phyloP scores from a whole-genome alignment of 2,888 invertebrate species.

The Aleiodes leptofemur region DNA sequence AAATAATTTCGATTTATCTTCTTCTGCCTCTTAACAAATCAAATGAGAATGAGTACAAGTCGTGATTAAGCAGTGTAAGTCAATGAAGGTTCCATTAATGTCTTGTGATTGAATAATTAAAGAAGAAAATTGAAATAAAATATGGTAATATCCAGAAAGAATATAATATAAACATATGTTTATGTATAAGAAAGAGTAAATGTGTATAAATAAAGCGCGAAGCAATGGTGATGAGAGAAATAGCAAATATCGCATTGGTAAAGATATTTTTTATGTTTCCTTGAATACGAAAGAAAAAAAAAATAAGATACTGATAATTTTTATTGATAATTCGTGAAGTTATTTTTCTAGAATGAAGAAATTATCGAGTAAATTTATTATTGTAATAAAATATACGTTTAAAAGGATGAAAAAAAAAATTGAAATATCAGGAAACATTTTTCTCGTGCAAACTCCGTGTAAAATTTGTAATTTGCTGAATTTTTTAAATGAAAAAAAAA shows the following conservation, averaged over 20 bases:
- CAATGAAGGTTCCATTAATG: constrained; percentile 41
- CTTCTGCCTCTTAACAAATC: too few relatives aligned
- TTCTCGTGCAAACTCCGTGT: constrained; percentile 19
- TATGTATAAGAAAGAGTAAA: constrained; percentile 54
- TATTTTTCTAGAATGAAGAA: constrained; percentile 72
- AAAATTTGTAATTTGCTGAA: constrained; percentile 23
- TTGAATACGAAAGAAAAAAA: constrained; percentile 58
- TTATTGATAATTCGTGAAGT: constrained; percentile 60
- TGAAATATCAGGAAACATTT: constrained; percentile 33
- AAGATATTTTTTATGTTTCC: constrained; percentile 71
- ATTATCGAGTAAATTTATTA: constrained; percentile 60
- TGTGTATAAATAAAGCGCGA: constrained; percentile 52
- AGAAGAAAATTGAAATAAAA: background rate
- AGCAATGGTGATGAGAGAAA: constrained; percentile 56
- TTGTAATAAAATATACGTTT: constrained; percentile 52
- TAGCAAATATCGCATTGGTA: constrained; percentile 60
- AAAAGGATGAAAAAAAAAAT: constrained; percentile 13
- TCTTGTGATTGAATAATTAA: constrained; percentile 22
- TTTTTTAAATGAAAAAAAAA: constrained; percentile 2
- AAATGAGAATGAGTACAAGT: constrained; percentile 66
- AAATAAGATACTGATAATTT: constrained; percentile 64
- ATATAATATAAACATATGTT: constrained; percentile 49
- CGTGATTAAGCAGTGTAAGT: background rate
- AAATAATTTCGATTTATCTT: too few relatives aligned
- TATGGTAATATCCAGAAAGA: constrained; percentile 38